Evolutionary conservation across 2,113 vertebrate genomes (phyloP).

Genomic region (Arvicanthis niloticus): DNA sequence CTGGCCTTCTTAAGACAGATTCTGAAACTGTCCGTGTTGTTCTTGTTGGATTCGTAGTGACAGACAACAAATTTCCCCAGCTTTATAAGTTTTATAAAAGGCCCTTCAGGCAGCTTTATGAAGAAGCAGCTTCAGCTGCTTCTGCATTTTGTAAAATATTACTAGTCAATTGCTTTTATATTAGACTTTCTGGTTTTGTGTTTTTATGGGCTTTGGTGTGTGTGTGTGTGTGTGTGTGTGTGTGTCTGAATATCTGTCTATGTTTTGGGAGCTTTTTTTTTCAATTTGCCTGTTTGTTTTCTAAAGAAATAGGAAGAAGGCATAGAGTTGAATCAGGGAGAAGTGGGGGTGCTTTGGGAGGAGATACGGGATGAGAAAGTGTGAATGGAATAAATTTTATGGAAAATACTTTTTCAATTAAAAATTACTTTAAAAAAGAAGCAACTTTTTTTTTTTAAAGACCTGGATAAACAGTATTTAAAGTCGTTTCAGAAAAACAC

Average conservation of each 20-base stretch:
- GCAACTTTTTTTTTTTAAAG: neutral
- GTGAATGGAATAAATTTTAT: no score
- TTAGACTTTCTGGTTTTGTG: neutral
- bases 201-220: neutral
- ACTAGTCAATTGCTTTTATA: neutral
- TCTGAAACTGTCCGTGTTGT: neutral
- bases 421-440: neutral
- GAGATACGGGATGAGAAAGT: no score
- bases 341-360: no score
- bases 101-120: neutral
- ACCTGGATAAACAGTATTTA: neutral
- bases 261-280: neutral
- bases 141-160: neutral
- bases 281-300: neutral
- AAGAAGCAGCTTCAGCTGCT: neutral
- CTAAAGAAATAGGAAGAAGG: neutral
- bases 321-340: neutral
- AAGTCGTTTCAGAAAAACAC: neutral
- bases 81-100: conserved; percentile 44
- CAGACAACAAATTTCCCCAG: conserved; percentile 1
- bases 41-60: conserved; percentile 35
- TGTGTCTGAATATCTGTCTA: neutral
- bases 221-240: neutral
- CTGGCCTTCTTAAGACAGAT: conserved; percentile 45
- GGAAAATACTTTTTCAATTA: neutral